Percentiles rank a stretch among this genome's conserved stretches.
Evolutionary conservation across 2,888 invertebrate species (phyloP).

Genomic region (Apodemia duryi): DNA sequence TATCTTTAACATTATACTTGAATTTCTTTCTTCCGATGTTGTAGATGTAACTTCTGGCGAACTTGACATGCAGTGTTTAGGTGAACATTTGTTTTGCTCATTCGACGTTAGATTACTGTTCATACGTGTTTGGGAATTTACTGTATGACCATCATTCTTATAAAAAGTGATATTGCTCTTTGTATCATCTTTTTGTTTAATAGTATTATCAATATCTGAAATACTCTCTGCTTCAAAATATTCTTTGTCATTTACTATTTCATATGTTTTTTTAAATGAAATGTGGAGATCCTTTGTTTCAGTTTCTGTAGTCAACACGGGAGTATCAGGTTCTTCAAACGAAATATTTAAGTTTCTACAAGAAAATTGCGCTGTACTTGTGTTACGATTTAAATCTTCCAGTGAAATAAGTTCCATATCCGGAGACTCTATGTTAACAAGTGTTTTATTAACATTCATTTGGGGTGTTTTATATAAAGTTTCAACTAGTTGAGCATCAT

Average conservation of each 20-base stretch:
- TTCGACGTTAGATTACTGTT: too few species aligned
- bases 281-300: constrained; percentile 23
- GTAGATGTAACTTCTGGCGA: constrained; percentile 73
- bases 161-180: constrained; percentile 12
- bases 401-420: constrained; percentile 19
- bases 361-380: constrained; percentile 21
- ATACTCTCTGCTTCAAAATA: neutral
- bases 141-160: neutral
- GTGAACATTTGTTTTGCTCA: constrained; percentile 2
- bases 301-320: neutral
- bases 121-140: constrained; percentile 27
- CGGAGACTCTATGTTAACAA: constrained; percentile 40
- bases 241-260: neutral
- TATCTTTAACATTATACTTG: constrained; percentile 63
- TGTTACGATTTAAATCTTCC: constrained; percentile 22
- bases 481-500: constrained; percentile 54
- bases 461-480: constrained; percentile 60
- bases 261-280: neutral
- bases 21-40: constrained; percentile 65
- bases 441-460: constrained; percentile 59
- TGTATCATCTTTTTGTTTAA: constrained; percentile 1
- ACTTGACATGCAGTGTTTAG: constrained; percentile 37
- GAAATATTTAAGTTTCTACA: constrained; percentile 24
- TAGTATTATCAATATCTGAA: neutral
- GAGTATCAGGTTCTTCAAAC: constrained; percentile 28